Conservation (phyloP, 2,113 vertebrate genomes). For the Mohoua ochrocephala region DNA sequence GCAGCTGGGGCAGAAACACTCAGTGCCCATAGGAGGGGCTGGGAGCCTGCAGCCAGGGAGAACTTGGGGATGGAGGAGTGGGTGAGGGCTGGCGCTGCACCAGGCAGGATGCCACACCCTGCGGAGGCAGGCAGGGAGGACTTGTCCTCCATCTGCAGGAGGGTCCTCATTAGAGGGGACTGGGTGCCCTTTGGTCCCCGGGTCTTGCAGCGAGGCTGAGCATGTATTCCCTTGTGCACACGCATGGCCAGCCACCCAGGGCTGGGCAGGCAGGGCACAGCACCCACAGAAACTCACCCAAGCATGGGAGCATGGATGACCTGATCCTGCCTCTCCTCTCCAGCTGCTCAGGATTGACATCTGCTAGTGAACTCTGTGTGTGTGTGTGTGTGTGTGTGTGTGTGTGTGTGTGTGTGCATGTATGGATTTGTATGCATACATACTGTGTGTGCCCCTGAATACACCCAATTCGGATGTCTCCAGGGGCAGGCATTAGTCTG, state of each 20-base stretch:
- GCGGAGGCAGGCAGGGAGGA: background rate
- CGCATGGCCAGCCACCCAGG: accelerated
- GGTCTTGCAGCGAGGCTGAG: background rate
- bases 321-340: background rate
- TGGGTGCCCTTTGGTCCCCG: accelerated
- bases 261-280: background rate
- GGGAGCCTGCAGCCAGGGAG: no score
- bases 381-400: no score
- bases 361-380: background rate
- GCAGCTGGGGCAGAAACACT: background rate
- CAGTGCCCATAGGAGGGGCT: background rate
- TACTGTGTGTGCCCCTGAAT: background rate
- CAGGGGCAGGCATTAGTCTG: background rate
- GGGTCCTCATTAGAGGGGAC: background rate
- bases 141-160: background rate
- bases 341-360: background rate
- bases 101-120: background rate
- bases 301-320: accelerated
- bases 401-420: no score
- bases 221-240: accelerated
- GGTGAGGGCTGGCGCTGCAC: background rate
- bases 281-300: background rate
- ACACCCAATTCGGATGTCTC: accelerated
- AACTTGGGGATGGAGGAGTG: background rate
- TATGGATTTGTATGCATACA: background rate